Conservation (phyloP, 2,797 vertebrate genomes). For the Ispidina picta region DNA sequence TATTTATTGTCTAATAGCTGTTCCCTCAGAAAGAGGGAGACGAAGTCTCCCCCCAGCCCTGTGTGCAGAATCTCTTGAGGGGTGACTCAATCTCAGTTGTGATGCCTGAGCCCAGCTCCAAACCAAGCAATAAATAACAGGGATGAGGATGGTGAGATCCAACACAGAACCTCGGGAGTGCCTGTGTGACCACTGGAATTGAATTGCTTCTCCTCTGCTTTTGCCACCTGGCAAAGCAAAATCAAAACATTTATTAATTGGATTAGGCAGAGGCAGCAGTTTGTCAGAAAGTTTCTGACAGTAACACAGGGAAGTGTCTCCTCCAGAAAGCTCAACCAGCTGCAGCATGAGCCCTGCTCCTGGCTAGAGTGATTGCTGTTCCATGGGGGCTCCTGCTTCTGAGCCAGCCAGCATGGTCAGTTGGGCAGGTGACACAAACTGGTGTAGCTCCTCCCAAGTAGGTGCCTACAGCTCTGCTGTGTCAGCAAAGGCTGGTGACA, state of each 20-base stretch:
- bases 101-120: neutral
- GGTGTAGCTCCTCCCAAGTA: neutral
- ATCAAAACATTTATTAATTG: neutral
- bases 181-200: neutral
- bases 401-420: fast-evolving
- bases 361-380: fast-evolving
- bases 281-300: neutral
- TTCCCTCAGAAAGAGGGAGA: neutral
- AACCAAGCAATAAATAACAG: neutral
- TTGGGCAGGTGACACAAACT: fast-evolving
- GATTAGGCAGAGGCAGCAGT: neutral
- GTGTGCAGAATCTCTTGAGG: neutral
- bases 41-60: neutral
- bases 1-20: neutral
- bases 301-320: too few relatives aligned
- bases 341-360: fast-evolving
- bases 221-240: neutral
- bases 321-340: neutral
- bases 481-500: neutral
- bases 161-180: neutral
- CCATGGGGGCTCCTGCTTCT: neutral
- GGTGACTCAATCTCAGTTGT: neutral
- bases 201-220: neutral
- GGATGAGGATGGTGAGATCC: neutral
- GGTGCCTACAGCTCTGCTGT: neutral